phyloP scores from a whole-genome alignment of 2,888 invertebrate species.

The Phyllotreta striolata region DNA sequence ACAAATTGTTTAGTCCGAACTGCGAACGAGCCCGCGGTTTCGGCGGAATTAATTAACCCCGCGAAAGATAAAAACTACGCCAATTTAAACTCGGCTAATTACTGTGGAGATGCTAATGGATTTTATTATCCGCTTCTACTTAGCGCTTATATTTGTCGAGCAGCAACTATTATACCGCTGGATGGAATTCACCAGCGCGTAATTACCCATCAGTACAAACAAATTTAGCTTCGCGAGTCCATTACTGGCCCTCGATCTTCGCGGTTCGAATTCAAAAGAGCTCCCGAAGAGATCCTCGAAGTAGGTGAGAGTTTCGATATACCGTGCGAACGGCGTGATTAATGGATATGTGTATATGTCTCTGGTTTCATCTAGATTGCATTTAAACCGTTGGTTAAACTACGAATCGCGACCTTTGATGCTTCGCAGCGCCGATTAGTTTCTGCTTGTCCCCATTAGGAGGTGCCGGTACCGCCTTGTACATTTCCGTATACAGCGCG shows the following conservation, averaged over 20 bases:
- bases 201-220: too few relatives aligned
- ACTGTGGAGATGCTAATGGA: too few relatives aligned
- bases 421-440: conserved; percentile 17
- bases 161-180: too few relatives aligned
- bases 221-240: background rate
- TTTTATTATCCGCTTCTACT: too few relatives aligned
- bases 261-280: conserved; percentile 27
- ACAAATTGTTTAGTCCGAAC: too few relatives aligned
- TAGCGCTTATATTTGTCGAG: too few relatives aligned
- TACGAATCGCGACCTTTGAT: conserved; percentile 23
- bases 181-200: too few relatives aligned
- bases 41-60: too few relatives aligned
- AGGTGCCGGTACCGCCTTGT: background rate
- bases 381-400: conserved; percentile 25
- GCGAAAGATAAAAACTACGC: too few relatives aligned
- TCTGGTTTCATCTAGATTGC: conserved; percentile 27
- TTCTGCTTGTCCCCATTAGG: background rate
- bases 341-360: conserved; percentile 25
- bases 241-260: conserved; percentile 27
- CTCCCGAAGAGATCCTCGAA: conserved; percentile 14
- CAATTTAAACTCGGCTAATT: too few relatives aligned
- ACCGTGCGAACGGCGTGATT: conserved; percentile 26
- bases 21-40: too few relatives aligned
- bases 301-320: conserved; percentile 30
- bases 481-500: background rate